Percentiles rank a stretch among this genome's conserved stretches.
These are phyloP conservation scores for Loxodonta africana DNA, from an alignment of 2,113 vertebrate genomes.

Conservation along the genomic window DNA sequence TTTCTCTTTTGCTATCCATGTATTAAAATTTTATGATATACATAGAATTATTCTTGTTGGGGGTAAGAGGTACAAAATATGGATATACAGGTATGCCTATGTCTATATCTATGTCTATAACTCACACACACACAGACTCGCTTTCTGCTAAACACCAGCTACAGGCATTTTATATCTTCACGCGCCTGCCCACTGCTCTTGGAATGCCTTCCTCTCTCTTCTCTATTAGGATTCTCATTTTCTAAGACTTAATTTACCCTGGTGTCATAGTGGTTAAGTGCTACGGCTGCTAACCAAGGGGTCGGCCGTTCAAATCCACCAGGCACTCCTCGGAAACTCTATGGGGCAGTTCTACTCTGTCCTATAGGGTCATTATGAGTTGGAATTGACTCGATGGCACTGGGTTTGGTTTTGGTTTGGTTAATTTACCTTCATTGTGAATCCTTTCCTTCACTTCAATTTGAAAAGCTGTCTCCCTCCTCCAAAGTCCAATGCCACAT, in stretches of 20 bases:
- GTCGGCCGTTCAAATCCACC: no score
- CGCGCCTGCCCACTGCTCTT: fast-evolving
- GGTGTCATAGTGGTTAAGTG: no score
- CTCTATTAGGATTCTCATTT: not conserved
- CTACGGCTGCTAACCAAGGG: no score
- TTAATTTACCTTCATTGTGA: not conserved
- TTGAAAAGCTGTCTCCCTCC: not conserved
- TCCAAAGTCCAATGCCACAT: not conserved
- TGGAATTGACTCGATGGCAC: no score
- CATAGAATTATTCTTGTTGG: not conserved
- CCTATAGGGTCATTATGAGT: no score
- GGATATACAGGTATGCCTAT: not conserved
- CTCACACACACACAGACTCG: no score
- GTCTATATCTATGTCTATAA: no score
- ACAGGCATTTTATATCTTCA: fast-evolving
- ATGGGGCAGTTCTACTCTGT: no score
- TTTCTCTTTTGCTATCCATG: not conserved
- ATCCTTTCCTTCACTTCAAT: not conserved
- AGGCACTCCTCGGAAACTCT: no score
- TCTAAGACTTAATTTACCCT: not conserved
- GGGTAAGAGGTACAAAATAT: not conserved
- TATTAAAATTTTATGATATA: not conserved
- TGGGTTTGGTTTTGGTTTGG: no score
- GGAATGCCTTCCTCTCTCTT: not conserved
- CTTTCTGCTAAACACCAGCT: not conserved